Percentiles rank a stretch among this genome's conserved stretches.
Conservation (phyloP, 2,797 vertebrate genomes). For the Gymnocypris eckloni region DNA sequence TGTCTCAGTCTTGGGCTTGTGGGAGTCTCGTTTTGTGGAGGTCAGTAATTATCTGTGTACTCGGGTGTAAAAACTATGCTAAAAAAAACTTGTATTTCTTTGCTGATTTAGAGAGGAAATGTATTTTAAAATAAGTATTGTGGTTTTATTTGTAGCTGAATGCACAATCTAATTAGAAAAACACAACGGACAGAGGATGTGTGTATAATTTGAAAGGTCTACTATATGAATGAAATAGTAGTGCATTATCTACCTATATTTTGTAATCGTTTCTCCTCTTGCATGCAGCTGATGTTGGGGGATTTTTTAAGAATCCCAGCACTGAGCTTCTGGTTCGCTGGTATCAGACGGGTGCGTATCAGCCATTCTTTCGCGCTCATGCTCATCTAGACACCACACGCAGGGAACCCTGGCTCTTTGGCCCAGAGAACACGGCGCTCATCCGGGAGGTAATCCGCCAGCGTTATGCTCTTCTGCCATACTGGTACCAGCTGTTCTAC, state of each 20-base stretch:
- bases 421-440: constrained; percentile 79
- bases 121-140: not conserved
- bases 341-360: constrained; percentile 94
- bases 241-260: not conserved
- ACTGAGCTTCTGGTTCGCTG: constrained; percentile 91
- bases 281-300: constrained; percentile 87
- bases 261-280: not conserved
- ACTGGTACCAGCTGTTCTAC: constrained; percentile 93
- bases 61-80: not conserved
- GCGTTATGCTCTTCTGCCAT: constrained; percentile 89
- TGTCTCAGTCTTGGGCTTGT: constrained; percentile 89
- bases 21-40: constrained; percentile 92
- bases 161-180: not conserved
- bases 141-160: not conserved
- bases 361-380: constrained; percentile 93
- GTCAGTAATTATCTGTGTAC: constrained; percentile 69
- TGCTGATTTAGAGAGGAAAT: not conserved
- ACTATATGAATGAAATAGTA: not conserved
- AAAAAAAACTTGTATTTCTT: not conserved
- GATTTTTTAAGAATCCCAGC: constrained; percentile 92
- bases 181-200: not conserved
- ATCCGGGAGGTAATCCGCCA: constrained; percentile 84
- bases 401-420: constrained; percentile 92
- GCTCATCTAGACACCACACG: constrained; percentile 93
- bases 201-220: not conserved